Base-by-base conservation (phyloP, 2,888 invertebrate species). In the Athalia rosae region DNA sequence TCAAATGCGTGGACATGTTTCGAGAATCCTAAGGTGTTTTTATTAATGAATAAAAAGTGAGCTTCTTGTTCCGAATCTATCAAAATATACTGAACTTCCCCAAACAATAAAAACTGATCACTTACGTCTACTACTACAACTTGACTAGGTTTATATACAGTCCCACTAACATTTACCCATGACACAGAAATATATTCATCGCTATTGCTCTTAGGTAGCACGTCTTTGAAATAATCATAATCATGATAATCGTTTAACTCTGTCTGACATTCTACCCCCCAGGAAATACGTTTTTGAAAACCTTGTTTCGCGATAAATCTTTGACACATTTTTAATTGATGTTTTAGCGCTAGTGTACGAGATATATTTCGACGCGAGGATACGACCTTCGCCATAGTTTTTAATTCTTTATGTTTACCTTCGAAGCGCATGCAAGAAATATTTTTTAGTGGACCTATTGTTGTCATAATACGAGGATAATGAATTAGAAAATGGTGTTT, bases 391-490 rank as follows among this genome's bases (percentile, higher is more conserved):
- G 74, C 74, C 45, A 43, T 71, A n/a, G 71, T 11, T 48, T 74
- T 74, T 7, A 74, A 61, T 7, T 61, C 28, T 48, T 15, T 61
- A 47, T 74, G 74, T 11, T 50, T 74, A 4, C 28, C 61, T 61
- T 74, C 74, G 58, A 50, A 74, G 13, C 74, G 48, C 28, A 74
- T 74, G 7, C 28, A 61, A 7, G 74, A 74, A 11, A 74, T 9
- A n/a, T 59, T 47, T 48, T 41, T 56, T 9, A 73, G n/a, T n/a
- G 77, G 77, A 13, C 73, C 77, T 63, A 63, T 50, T 11, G 73
- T 77, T 15, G 53, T 11, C 28, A 77, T 73, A 28, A 73, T 47
- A 15, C 48, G 9, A 4, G 78, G 69, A 45, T 78, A 76, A 66
- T 67, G 76, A 28, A 58, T 66, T 11, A 77, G 43, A 43, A 41